A percentile compares a stretch with the other conserved stretches of the same genome.
These are phyloP conservation scores for Amblyteles armatorius DNA, from an alignment of 2,888 invertebrate species.

Conservation along the genomic window DNA sequence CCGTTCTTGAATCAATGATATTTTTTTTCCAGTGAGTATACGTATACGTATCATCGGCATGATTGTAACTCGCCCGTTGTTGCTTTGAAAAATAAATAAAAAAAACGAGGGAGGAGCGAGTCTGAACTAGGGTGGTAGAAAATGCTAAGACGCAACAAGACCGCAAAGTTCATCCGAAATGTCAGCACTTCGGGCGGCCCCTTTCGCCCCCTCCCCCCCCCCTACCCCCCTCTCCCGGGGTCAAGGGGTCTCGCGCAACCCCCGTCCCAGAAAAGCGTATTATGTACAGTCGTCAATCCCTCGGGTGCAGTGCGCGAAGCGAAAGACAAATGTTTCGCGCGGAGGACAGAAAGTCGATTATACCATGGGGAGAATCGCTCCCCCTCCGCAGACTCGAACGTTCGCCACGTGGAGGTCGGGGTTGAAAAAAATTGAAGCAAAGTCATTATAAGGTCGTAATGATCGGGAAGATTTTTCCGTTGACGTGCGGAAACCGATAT, in stretches of 20 bases:
- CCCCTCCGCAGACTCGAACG: conserved; percentile 4
- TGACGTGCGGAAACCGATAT: background rate
- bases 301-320: conserved; percentile 21
- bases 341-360: conserved; percentile 36
- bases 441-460: background rate
- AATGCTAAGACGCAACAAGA: conserved; percentile 68
- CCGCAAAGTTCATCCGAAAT: conserved; percentile 81
- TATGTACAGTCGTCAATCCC: conserved; percentile 50
- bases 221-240: background rate
- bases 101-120: background rate
- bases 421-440: background rate
- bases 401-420: background rate
- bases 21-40: no score
- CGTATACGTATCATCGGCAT: conserved; percentile 36
- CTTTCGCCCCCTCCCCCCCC: background rate
- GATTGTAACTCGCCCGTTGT: conserved; percentile 17
- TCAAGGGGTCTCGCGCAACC: conserved; percentile 45
- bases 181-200: conserved; percentile 68
- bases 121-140: conserved; percentile 50
- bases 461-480: background rate
- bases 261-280: conserved; percentile 21
- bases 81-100: background rate
- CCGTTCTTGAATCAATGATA: no score
- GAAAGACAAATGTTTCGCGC: conserved; percentile 39
- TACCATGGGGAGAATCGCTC: conserved; percentile 19